A percentile compares a stretch with the other conserved stretches of the same genome.
These are phyloP conservation scores for Siderastrea radians DNA, from an alignment of 92 coral and sea anemone species.

Conservation along the genomic window DNA sequence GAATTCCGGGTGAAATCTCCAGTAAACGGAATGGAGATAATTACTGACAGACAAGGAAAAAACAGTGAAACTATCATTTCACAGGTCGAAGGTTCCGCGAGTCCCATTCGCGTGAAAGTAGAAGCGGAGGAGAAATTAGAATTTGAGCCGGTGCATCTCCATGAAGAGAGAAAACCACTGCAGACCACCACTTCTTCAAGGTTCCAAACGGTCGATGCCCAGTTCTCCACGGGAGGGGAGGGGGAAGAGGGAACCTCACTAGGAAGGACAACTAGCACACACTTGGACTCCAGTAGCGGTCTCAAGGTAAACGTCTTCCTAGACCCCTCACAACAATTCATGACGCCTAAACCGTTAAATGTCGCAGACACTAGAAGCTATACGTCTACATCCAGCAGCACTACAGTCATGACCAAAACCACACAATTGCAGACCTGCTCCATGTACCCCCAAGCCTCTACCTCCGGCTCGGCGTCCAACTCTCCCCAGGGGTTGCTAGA, in stretches of 20 bases:
- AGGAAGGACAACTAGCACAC: conserved; percentile 18
- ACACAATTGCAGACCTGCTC: conserved; percentile 53
- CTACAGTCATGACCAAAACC: conserved; percentile 37
- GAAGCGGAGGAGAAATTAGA: conserved; percentile 44
- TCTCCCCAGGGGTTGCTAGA: conserved; percentile 4
- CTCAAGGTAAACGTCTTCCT: conserved; percentile 15
- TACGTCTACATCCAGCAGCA: conserved; percentile 32
- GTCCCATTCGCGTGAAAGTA: conserved; percentile 44
- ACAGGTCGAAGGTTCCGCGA: conserved; percentile 35
- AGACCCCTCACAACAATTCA: conserved; percentile 34
- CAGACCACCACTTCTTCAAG: conserved; percentile 25
- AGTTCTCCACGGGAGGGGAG: background rate
- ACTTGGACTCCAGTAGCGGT: conserved; percentile 37
- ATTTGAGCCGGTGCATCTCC: conserved; percentile 34
- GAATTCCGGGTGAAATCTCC: conserved; percentile 16
- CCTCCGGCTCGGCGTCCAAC: background rate
- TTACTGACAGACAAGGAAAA: conserved; percentile 5
- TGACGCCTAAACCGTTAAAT: conserved; percentile 43
- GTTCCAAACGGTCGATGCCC: conserved; percentile 20
- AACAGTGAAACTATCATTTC: conserved; percentile 41
- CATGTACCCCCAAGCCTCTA: background rate
- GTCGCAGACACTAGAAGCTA: conserved; percentile 53
- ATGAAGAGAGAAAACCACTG: conserved; percentile 20
- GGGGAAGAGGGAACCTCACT: background rate
- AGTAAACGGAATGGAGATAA: background rate